Conservation (phyloP, 2,113 vertebrate genomes). For the Chionis minor region DNA sequence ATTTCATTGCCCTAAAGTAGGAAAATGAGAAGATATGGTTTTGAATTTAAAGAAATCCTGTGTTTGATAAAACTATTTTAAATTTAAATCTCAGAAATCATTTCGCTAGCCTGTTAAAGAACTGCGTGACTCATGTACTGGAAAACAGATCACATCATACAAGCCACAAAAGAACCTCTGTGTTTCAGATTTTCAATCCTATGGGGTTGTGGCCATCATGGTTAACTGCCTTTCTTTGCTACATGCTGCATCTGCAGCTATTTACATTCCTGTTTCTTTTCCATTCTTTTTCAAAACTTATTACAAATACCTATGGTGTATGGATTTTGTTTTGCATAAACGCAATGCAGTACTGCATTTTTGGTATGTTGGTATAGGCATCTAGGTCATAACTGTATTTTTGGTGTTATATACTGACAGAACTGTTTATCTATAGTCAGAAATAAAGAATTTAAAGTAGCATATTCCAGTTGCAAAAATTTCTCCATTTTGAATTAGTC, state of each 20-base stretch:
- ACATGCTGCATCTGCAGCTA: not conserved
- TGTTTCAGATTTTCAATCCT: not conserved
- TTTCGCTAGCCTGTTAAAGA: not conserved
- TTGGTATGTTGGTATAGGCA: not conserved
- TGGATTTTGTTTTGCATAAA: not conserved
- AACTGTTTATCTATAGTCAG: not conserved
- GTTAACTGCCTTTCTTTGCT: not conserved
- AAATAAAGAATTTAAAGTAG: not conserved
- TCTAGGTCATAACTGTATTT: not conserved
- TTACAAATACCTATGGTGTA: not conserved
- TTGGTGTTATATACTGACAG: not conserved
- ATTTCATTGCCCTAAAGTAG: not conserved
- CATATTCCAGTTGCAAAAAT: not conserved
- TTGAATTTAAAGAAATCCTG: not conserved
- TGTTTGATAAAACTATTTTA: not conserved
- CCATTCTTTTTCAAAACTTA: not conserved
- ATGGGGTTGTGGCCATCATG: not conserved
- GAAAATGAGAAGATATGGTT: not conserved
- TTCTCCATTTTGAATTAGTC: not conserved
- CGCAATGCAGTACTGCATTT: not conserved
- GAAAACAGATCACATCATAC: not conserved
- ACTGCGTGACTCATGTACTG: not conserved
- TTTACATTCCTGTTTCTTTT: not conserved
- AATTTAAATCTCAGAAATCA: not conserved
- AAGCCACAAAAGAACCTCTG: constrained; percentile 9